phyloP scores from a whole-genome alignment of 2,888 invertebrate species.

The Noctua janthina region DNA sequence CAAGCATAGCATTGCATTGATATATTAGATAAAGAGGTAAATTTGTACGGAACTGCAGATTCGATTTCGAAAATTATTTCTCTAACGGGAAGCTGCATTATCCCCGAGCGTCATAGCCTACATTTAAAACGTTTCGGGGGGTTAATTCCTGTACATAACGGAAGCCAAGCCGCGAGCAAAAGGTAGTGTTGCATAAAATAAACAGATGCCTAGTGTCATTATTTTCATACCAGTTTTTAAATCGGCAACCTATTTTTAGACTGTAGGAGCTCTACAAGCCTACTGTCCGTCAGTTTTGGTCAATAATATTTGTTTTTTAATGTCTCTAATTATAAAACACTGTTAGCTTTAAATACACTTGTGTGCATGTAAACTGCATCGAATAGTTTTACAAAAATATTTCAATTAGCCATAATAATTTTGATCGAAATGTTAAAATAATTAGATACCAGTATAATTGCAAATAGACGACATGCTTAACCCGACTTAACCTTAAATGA shows the following conservation, averaged over 20 bases:
- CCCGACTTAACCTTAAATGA: conserved; percentile 30
- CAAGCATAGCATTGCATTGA: no score
- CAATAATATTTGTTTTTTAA: background rate
- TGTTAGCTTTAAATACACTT: conserved; percentile 51
- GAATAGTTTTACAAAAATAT: conserved; percentile 54
- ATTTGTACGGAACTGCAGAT: background rate
- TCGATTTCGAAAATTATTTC: background rate
- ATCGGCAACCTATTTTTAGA: background rate
- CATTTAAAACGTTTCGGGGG: background rate
- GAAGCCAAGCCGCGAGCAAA: background rate
- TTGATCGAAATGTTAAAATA: conserved; percentile 33
- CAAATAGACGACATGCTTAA: conserved; percentile 44
- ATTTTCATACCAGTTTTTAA: background rate
- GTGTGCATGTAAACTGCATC: conserved; percentile 56
- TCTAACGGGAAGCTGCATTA: no score
- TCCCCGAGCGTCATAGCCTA: background rate
- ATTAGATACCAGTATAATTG: conserved; percentile 45
- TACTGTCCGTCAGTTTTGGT: background rate
- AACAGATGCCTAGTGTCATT: background rate
- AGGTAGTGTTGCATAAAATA: background rate
- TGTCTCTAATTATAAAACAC: conserved; percentile 62
- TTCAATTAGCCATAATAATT: conserved; percentile 56
- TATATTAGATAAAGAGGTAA: no score
- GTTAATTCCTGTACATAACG: background rate
- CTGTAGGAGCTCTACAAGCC: background rate